These are phyloP conservation scores for Formicarius rufipectus DNA, from an alignment of 2,113 vertebrate genomes.

Conservation along the genomic window DNA sequence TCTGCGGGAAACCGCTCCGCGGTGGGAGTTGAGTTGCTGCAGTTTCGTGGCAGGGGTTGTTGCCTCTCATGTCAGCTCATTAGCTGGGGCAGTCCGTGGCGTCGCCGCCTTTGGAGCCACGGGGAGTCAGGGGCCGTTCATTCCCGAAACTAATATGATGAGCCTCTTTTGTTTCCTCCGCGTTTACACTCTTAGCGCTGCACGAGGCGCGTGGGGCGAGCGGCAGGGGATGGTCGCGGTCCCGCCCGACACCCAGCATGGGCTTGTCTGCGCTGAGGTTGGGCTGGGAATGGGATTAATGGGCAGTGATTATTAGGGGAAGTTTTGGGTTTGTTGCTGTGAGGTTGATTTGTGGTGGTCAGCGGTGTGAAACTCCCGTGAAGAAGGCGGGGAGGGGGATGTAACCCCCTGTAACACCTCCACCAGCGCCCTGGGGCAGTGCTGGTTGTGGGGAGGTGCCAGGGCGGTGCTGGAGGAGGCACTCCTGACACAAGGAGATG, in stretches of 20 bases:
- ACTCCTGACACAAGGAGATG: not conserved
- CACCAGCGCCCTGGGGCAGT: not conserved
- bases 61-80: not conserved
- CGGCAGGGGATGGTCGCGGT: not conserved
- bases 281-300: not conserved
- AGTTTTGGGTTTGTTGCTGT: not conserved
- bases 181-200: not conserved
- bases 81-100: not conserved
- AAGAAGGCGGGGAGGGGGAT: not conserved
- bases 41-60: not conserved
- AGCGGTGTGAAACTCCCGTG: not conserved
- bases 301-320: accelerated
- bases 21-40: not conserved
- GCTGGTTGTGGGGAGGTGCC: not conserved
- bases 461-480: not conserved
- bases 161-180: accelerated
- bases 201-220: not conserved
- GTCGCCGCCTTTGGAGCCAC: not conserved
- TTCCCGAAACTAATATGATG: not conserved
- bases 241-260: not conserved
- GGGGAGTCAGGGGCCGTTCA: not conserved
- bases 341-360: not conserved
- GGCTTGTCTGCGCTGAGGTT: not conserved
- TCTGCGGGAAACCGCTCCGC: not conserved
- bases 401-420: not conserved